Evolutionary conservation across 1,140 invertebrate genomes (phyloP).

Genomic region (Archivesica marissinica): DNA sequence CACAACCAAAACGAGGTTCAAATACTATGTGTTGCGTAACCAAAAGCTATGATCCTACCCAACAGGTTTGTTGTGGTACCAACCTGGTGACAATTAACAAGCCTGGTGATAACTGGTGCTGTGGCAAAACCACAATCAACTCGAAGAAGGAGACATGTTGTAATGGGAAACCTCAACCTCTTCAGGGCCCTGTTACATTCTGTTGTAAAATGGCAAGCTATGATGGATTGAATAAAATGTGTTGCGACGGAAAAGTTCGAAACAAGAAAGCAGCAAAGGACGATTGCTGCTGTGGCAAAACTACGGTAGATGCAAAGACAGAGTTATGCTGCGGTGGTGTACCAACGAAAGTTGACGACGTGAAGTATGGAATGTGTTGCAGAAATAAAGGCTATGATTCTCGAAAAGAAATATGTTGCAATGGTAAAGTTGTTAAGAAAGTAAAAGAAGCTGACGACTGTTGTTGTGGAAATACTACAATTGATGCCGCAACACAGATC

Average conservation of each 20-base stretch:
- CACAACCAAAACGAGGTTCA: conserved; percentile 6
- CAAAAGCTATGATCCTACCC: conserved; percentile 28
- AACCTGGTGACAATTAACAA: background rate
- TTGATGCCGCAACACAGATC: conserved; percentile 19
- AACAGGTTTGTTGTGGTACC: conserved; percentile 25
- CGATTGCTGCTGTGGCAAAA: conserved; percentile 43
- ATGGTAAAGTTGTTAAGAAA: conserved; percentile 25
- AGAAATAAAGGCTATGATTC: conserved; percentile 15
- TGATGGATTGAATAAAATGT: conserved; percentile 2
- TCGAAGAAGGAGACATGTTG: conserved; percentile 14
- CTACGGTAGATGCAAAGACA: conserved; percentile 12
- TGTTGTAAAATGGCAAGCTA: conserved; percentile 37
- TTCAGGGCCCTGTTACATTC: background rate
- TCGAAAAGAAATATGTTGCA: conserved; percentile 23
- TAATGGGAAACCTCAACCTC: background rate
- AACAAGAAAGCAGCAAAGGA: conserved; percentile 16
- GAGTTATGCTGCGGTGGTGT: conserved; percentile 38
- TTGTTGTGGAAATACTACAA: conserved; percentile 44
- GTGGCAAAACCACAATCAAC: conserved; percentile 37
- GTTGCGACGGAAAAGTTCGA: conserved; percentile 28
- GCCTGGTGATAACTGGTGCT: conserved; percentile 42
- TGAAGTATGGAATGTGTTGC: conserved; percentile 15
- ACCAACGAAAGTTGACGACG: background rate
- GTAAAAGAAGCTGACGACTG: conserved; percentile 4
- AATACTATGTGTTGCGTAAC: conserved; percentile 38